Evolutionary conservation across 2,113 vertebrate species (phyloP).

Genomic region (Leptobrachium ailaonicum): DNA sequence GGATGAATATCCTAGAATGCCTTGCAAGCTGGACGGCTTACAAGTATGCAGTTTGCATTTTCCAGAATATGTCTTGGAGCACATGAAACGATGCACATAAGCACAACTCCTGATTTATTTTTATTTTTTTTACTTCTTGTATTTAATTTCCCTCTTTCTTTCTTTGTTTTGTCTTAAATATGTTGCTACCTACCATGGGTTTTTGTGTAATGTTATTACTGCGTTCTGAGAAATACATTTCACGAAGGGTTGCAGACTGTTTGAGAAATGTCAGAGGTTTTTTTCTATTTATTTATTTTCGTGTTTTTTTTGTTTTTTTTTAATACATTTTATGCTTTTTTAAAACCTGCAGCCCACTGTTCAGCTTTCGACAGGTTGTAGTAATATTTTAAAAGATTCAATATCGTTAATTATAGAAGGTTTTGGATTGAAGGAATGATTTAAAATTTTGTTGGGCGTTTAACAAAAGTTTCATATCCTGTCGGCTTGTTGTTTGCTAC

Average conservation of each 20-base stretch:
- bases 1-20: conserved; percentile 98
- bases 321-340: neutral
- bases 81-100: conserved; percentile 92
- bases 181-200: neutral
- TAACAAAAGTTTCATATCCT: too few species aligned
- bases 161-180: conserved; percentile 19
- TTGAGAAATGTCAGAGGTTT: conserved; percentile 9
- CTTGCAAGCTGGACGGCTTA: conserved; percentile 97
- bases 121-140: neutral
- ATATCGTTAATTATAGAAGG: too few species aligned
- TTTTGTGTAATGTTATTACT: conserved; percentile 24
- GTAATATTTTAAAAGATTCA: too few species aligned
- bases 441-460: too few species aligned
- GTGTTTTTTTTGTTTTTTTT: neutral
- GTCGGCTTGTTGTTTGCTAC: too few species aligned
- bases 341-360: neutral
- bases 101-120: neutral
- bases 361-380: neutral
- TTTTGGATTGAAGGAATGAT: too few species aligned
- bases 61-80: conserved; percentile 94
- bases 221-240: conserved; percentile 14
- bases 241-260: neutral
- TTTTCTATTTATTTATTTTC: conserved; percentile 1
- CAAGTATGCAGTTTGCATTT: conserved; percentile 98
- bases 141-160: neutral